Evolutionary conservation across 2,888 invertebrate genomes (phyloP), one percentile per base, ranked within the genome.

Genomic region (Erannis defoliaria): DNA sequence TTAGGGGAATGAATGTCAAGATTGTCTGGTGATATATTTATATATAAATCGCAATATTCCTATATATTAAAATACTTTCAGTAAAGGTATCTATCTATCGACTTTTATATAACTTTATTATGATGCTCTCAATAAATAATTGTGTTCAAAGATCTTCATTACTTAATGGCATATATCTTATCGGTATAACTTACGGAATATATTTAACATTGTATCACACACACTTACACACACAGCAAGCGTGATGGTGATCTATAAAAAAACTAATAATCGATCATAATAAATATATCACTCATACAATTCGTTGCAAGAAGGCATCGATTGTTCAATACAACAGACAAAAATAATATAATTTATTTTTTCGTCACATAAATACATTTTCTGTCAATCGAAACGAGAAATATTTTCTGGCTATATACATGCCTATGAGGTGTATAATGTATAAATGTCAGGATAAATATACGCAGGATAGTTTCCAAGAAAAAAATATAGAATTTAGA

Each of bases 401-500:
- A 50, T 31, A 43, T 53, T 33, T 62, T 40, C 37, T 19, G 37
- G 18, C 40, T 23, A 18, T 18, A 42, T 16, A 49, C 21, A 35
- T 23, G 14, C 19, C 9, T 29, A 38, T 16, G 2, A 37, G 19
- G 18, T 54, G 29, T 53, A 35, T 43, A 26, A 26, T 26, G 26
- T 48, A 43, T 54, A 21, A 33, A 18, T 37, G 10, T 26, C 58
- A 51, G 42, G 48, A 51, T 56, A 48, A 55, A 35, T 18, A 33
- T 8, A 29, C 48, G 43, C 16, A 3, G 63, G 40, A 70, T 54
- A 68, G 67, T 63, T 51, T 35, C 58, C 55, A 69, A 67, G 55
- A 65, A 74, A 78, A 66, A 68, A 58, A 76, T 84, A 86, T 82
- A 84, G 76, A 78, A 85, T 77, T 73, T 86, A 89, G 90, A 90